Evolutionary conservation across 2,888 invertebrate genomes (phyloP).

Genomic region (Sarcophaga subvicina): DNA sequence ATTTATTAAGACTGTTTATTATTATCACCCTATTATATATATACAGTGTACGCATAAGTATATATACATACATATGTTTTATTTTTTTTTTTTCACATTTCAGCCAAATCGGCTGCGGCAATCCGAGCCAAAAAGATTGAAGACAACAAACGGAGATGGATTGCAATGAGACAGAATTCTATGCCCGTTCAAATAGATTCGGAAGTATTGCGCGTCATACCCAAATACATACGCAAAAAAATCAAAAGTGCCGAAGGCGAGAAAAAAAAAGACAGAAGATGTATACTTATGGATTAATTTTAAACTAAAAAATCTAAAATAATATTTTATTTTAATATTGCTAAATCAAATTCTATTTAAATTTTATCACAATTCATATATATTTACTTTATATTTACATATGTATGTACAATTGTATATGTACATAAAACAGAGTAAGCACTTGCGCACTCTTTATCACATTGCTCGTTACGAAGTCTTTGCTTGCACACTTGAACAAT

Average conservation of each 20-base stretch:
- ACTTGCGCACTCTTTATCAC: too few species aligned
- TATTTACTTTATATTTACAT: too few species aligned
- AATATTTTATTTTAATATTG: too few species aligned
- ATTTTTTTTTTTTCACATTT: slow-evolving; percentile 29
- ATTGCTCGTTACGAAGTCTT: too few species aligned
- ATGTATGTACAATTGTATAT: too few species aligned
- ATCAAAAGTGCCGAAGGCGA: slow-evolving; percentile 78
- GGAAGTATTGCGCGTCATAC: slow-evolving; percentile 79
- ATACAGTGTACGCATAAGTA: background rate
- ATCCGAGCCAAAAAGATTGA: slow-evolving; percentile 59
- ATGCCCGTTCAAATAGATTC: slow-evolving; percentile 82
- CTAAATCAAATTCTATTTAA: too few species aligned
- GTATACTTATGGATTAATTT: slow-evolving; percentile 32
- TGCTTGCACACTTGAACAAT: too few species aligned
- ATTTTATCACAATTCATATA: too few species aligned
- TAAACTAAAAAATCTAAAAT: background rate
- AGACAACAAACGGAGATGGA: slow-evolving; percentile 74
- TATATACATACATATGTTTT: background rate
- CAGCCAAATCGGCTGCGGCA: slow-evolving; percentile 40
- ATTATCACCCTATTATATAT: background rate
- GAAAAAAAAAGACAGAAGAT: slow-evolving; percentile 66
- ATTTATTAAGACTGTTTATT: too few species aligned
- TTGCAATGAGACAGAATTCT: slow-evolving; percentile 78
- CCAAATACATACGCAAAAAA: slow-evolving; percentile 79
- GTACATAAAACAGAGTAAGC: too few species aligned